Evolutionary conservation across 2,113 vertebrate genomes (phyloP).

Genomic region (Salvelinus namaycush): DNA sequence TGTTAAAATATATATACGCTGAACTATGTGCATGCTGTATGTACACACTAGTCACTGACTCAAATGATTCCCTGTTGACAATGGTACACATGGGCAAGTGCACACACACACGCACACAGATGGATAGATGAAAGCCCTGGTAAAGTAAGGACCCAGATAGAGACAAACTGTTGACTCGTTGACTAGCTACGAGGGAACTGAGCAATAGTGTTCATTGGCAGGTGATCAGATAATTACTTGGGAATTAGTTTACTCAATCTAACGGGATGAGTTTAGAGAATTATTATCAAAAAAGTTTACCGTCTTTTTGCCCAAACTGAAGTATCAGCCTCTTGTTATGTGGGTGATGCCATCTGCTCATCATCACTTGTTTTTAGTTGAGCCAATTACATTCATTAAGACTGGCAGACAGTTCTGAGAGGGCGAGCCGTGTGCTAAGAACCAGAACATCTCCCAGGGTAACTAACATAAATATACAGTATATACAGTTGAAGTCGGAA

Average conservation of each 20-base stretch:
- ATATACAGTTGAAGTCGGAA: no score
- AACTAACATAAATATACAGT: background rate
- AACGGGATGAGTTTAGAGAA: constrained; percentile 51
- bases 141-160: no score
- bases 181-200: background rate
- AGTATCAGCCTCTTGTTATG: constrained; percentile 50
- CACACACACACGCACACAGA: no score
- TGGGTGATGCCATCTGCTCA: constrained; percentile 71
- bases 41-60: no score
- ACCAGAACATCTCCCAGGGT: constrained; percentile 31
- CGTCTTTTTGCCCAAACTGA: background rate
- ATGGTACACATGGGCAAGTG: no score
- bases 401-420: constrained; percentile 54
- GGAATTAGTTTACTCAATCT: constrained; percentile 60
- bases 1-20: no score
- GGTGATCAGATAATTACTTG: constrained; percentile 62
- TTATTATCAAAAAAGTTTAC: constrained; percentile 37
- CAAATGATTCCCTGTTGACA: no score
- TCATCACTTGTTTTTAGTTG: constrained; percentile 67
- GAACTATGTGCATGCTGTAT: no score
- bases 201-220: constrained; percentile 1
- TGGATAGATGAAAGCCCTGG: no score
- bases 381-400: constrained; percentile 62
- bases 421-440: constrained; percentile 32
- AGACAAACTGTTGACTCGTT: background rate